Conservation (phyloP, 2,888 invertebrate species). For the Tolmerus cingulatus region DNA sequence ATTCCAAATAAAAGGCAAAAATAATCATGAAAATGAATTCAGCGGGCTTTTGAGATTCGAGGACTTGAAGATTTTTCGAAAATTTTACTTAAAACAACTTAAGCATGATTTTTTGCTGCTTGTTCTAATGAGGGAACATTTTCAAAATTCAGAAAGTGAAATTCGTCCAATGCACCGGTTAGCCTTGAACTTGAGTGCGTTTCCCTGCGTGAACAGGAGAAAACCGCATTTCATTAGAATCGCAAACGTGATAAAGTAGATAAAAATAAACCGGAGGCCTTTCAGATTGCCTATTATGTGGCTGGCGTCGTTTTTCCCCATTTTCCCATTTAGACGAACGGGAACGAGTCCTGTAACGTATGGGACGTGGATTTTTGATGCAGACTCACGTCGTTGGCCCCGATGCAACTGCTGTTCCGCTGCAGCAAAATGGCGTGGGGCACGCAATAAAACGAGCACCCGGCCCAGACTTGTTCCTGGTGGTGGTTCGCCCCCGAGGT, state of each 20-base stretch:
- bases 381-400: background rate
- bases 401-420: background rate
- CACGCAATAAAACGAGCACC: background rate
- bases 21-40: too few relatives aligned
- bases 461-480: background rate
- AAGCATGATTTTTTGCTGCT: too few relatives aligned
- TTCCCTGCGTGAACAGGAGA: background rate
- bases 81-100: too few relatives aligned
- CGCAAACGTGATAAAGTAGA: slow-evolving; percentile 4
- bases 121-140: background rate
- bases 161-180: background rate
- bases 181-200: background rate
- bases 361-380: background rate
- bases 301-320: background rate
- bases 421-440: background rate
- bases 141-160: background rate
- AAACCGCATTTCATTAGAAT: background rate
- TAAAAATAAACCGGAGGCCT: slow-evolving; percentile 14
- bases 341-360: background rate
- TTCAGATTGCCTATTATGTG: background rate
- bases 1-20: too few relatives aligned
- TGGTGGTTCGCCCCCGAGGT: background rate
- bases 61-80: too few relatives aligned
- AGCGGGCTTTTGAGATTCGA: too few relatives aligned
- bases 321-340: background rate